Evolutionary conservation across 2,888 invertebrate genomes (phyloP), one percentile per base, ranked within the genome.

Genomic region (Ophion costatus): DNA sequence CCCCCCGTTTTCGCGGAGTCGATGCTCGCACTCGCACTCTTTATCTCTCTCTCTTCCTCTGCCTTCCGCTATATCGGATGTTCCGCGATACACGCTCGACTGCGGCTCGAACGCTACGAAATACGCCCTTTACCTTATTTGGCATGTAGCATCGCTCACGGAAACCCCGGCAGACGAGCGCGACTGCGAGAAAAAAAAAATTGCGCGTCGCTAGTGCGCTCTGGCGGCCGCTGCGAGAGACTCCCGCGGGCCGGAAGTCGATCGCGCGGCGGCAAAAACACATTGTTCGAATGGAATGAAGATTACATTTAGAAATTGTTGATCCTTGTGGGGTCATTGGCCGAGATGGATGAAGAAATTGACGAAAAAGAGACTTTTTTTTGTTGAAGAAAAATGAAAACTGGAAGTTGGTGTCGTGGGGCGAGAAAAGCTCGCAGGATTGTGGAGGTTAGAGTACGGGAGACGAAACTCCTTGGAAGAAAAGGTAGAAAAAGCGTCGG

Each of bases 61-160:
- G 17, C 17, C 14, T 51, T 51, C 61, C 61, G 22, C 22, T 22
- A 59, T 57, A 59, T 45, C 38, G 64, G 29, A 57, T 42, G 51
- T 76, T 73, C 67, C 82, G 76, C 77, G 74, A 82, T 67, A 80
- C 80, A 81, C 79, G 76, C 74, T 78, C 79, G 38, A 56, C 81
- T 83, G 80, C 57, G 56, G 74, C 79, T 69, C 77, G 61, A 70
- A 77, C 82, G 83, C 69, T 82, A 81, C 80, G 77, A 82, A 88
- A 90, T 90, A 89, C 88, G 91, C 92, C 92, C 92, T 91, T 92
- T 88, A 88, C 91, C 92, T 92, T 92, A 91, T 92, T 91, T 92
- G 91, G 92, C 80, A 85, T 71, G 79, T 61, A 79, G 66, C 82
- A 70, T 63, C 38, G 79, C 42, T 82, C 75, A 75, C 56, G 75